A percentile compares a stretch with the other conserved stretches of the same genome.
These are phyloP conservation scores for Nomada ruficornis DNA, from an alignment of 2,888 invertebrate species.

Conservation along the genomic window DNA sequence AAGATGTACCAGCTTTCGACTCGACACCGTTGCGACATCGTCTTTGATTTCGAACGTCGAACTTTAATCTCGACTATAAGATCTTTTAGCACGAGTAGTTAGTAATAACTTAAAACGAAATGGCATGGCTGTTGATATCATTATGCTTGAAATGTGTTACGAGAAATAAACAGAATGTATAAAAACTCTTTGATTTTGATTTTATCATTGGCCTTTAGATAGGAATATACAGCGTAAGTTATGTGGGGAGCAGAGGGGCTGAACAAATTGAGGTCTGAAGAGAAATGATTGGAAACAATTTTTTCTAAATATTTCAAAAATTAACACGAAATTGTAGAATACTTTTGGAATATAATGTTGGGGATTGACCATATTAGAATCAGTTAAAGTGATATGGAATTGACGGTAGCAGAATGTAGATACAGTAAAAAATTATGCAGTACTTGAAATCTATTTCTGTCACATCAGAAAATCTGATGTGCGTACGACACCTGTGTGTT, in stretches of 20 bases:
- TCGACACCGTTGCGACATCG: conserved; percentile 20
- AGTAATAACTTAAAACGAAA: conserved; percentile 50
- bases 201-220: not conserved
- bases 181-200: conserved; percentile 28
- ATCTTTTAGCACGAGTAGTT: conserved; percentile 65
- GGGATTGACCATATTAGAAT: not conserved
- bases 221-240: not conserved
- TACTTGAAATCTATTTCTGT: not conserved
- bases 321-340: not conserved
- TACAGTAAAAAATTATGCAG: not conserved
- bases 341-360: not conserved
- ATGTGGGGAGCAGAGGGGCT: too few species aligned
- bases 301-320: too few species aligned
- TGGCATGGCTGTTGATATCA: conserved; percentile 70
- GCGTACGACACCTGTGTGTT: not conserved
- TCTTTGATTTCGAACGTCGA: conserved; percentile 30
- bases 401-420: not conserved
- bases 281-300: too few species aligned
- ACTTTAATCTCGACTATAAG: conserved; percentile 35
- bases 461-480: too few species aligned
- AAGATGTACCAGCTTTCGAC: conserved; percentile 23
- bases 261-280: too few species aligned
- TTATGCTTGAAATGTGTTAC: conserved; percentile 73
- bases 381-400: not conserved
- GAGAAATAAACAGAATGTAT: conserved; percentile 70